A percentile compares a stretch with the other conserved stretches of the same genome.
phyloP scores from a whole-genome alignment of 2,797 vertebrate genomes.

The Phaenicophaeus curvirostris region DNA sequence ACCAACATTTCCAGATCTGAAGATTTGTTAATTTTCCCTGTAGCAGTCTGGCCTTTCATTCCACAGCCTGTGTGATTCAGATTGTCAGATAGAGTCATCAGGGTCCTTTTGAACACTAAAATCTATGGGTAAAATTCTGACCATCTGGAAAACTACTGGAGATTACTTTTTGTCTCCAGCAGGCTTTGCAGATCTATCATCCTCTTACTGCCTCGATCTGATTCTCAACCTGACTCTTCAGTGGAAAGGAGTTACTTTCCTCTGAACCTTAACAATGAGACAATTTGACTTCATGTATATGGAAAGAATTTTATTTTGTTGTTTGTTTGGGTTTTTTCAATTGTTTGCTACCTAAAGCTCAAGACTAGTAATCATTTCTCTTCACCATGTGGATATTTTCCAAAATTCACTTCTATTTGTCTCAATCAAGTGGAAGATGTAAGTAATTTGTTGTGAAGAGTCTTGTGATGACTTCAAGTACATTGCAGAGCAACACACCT shows the following conservation, averaged over 20 bases:
- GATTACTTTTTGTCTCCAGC: neutral
- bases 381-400: neutral
- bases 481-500: neutral
- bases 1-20: neutral
- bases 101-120: neutral
- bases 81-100: neutral
- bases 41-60: neutral
- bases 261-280: neutral
- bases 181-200: neutral
- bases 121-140: neutral
- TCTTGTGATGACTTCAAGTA: neutral
- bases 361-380: neutral
- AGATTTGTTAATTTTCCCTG: neutral
- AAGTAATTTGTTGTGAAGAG: neutral
- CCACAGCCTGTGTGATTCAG: neutral
- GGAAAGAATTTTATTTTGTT: neutral
- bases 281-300: accelerated
- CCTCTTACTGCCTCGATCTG: neutral
- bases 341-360: neutral
- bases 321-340: too few relatives aligned
- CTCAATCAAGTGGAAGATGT: neutral
- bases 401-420: neutral
- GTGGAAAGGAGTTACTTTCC: neutral
- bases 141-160: neutral
- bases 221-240: neutral